A percentile compares a stretch with the other conserved stretches of the same genome.
Conservation (phyloP, 2,888 invertebrate genomes). For the Empis livida region DNA sequence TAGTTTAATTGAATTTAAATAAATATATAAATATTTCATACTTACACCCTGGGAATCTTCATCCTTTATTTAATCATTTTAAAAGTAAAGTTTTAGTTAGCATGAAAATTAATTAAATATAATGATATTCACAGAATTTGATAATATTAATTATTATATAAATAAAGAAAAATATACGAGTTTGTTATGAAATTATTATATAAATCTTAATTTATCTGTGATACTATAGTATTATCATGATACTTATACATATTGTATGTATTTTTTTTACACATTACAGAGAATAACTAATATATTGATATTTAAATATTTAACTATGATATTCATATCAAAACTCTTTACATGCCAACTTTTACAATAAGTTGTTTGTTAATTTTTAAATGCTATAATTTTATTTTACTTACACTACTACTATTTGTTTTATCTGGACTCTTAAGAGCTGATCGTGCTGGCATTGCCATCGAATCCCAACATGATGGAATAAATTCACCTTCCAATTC, state of each 20-base stretch:
- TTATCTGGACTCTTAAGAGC: conserved; percentile 47
- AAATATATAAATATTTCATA: not conserved
- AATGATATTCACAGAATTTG: not conserved
- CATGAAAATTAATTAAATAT: not conserved
- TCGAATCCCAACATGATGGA: conserved; percentile 70
- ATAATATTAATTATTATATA: not conserved
- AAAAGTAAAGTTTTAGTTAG: too few relatives aligned
- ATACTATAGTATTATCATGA: too few relatives aligned
- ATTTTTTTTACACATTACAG: too few relatives aligned
- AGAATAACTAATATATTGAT: too few relatives aligned
- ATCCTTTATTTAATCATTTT: not conserved
- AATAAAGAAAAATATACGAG: not conserved
- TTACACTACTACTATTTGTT: conserved; percentile 15
- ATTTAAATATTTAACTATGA: too few relatives aligned
- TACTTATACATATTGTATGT: too few relatives aligned
- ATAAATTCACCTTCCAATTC: conserved; percentile 61
- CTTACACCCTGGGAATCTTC: not conserved
- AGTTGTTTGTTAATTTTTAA: too few relatives aligned
- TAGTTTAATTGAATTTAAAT: too few relatives aligned
- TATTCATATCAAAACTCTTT: too few relatives aligned
- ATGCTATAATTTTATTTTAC: conserved; percentile 28
- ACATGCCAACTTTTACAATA: too few relatives aligned
- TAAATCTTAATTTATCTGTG: too few relatives aligned
- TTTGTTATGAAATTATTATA: too few relatives aligned
- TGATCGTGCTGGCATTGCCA: conserved; percentile 61